Evolutionary conservation across 2,113 vertebrate species (phyloP), one percentile per base, ranked within the genome.

Genomic region (Balaeniceps rex): DNA sequence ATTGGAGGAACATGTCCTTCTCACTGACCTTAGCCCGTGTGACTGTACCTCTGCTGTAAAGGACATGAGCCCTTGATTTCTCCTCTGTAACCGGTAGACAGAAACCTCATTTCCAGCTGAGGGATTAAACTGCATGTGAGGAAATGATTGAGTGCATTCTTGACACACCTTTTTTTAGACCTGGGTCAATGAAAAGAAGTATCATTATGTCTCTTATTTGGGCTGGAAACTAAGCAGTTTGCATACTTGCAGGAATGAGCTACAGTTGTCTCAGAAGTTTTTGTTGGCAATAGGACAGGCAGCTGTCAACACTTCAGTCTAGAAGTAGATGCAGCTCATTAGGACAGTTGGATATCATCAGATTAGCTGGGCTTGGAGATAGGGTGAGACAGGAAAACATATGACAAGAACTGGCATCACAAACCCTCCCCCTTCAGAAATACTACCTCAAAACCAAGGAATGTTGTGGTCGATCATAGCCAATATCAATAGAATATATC

Each of bases 361-460:
- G 84, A 95, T 95, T 97, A 97, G 68, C 94, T 94, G 88, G 84
- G 94, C 87, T 95, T 38, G 90, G 79, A 93, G 88, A 93, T 96
- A 88, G 93, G 90, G 90, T 88, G 83, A 97, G 93, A 97, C 90
- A 96, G 94, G 94, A 97, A 97, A 97, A 96, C 85, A 96, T 80
- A 92, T 87, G 86, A 96, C 93, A 94, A 93, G 90, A 94, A 87
- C 83, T 96, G 92, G 94, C 95, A 97, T 77, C 0, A 0, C 75
- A 88, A 95, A 85, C 61, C 44, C 64, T 94, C 51, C 78, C 58
- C 78, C 55, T 91, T 83, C 87, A 89, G 74, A 95, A 96, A 83
- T 94, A 89, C 84, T 96, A 94, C 92, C 96, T 97, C 94, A 96
- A 97, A 97, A 88, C 90, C 92, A 81, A 95, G 63, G 95, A 96